Conservation (phyloP, 2,113 vertebrate species). For the Propithecus coquereli region DNA sequence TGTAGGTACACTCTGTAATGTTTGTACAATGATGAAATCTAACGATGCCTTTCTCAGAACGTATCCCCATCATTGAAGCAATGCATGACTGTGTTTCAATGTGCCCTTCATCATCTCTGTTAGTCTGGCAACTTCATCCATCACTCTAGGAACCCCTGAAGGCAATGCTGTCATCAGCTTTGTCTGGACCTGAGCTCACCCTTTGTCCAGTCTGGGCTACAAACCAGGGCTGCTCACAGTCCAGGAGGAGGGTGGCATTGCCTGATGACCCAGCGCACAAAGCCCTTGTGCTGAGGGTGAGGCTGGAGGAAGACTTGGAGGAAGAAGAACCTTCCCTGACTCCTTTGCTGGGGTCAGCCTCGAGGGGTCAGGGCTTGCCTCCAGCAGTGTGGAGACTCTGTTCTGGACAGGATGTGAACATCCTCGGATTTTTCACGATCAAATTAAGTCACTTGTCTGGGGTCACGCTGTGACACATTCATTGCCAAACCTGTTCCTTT, state of each 20-base stretch:
- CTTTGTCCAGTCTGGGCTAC: neutral
- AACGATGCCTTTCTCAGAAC: neutral
- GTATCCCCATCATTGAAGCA: neutral
- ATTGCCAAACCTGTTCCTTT: constrained; percentile 69
- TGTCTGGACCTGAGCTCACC: neutral
- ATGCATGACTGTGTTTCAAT: neutral
- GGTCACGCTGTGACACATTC: constrained; percentile 64
- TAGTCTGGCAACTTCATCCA: neutral
- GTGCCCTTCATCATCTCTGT: neutral
- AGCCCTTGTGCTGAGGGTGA: neutral
- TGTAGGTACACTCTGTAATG: neutral
- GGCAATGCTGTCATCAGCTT: neutral
- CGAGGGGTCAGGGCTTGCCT: neutral
- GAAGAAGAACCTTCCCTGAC: constrained; percentile 15
- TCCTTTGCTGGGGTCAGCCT: neutral
- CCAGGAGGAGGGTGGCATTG: neutral
- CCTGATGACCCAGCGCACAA: neutral
- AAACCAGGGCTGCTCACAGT: neutral
- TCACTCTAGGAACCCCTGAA: neutral
- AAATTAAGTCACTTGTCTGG: constrained; percentile 53
- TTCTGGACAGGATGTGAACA: constrained; percentile 63
- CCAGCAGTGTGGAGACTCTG: neutral
- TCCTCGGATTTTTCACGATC: constrained; percentile 32
- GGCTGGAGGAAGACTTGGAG: neutral
- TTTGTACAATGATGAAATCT: neutral